Percentiles rank a stretch among this genome's conserved stretches.
Evolutionary conservation across 2,797 vertebrate species (phyloP).

Genomic region (Mionectes olivaceus): DNA sequence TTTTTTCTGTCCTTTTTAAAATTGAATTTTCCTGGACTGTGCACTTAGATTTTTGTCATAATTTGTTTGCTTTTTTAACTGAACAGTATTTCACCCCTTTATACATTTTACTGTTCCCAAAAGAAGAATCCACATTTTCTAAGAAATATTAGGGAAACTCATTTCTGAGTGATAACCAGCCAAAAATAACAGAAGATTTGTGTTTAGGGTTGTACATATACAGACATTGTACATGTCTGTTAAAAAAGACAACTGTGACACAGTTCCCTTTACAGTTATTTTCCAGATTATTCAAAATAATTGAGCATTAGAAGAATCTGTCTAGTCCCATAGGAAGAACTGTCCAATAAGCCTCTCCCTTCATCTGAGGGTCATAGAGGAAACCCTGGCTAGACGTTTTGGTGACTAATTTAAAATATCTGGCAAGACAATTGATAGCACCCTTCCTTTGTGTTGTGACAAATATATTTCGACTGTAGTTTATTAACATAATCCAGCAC

Average conservation of each 20-base stretch:
- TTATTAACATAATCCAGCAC: constrained; percentile 85
- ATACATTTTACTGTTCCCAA: not conserved
- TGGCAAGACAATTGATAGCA: constrained; percentile 85
- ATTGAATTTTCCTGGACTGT: not conserved
- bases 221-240: constrained; percentile 48
- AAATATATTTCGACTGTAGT: constrained; percentile 85
- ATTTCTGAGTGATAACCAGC: constrained; percentile 54
- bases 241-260: constrained; percentile 65
- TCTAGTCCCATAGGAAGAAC: constrained; percentile 67
- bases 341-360: constrained; percentile 67
- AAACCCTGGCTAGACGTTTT: constrained; percentile 85
- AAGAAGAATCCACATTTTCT: not conserved
- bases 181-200: constrained; percentile 56
- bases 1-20: not conserved
- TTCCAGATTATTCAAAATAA: constrained; percentile 74
- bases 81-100: not conserved
- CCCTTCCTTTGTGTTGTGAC: constrained; percentile 88
- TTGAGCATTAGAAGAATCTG: constrained; percentile 62
- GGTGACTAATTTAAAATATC: constrained; percentile 86
- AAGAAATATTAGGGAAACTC: constrained; percentile 19
- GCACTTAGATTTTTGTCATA: not conserved
- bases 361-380: constrained; percentile 82
- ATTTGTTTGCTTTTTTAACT: not conserved
- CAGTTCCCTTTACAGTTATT: constrained; percentile 72
- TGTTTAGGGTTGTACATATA: constrained; percentile 7